phyloP scores from a whole-genome alignment of 2,113 vertebrate genomes.

The Emberiza fucata region DNA sequence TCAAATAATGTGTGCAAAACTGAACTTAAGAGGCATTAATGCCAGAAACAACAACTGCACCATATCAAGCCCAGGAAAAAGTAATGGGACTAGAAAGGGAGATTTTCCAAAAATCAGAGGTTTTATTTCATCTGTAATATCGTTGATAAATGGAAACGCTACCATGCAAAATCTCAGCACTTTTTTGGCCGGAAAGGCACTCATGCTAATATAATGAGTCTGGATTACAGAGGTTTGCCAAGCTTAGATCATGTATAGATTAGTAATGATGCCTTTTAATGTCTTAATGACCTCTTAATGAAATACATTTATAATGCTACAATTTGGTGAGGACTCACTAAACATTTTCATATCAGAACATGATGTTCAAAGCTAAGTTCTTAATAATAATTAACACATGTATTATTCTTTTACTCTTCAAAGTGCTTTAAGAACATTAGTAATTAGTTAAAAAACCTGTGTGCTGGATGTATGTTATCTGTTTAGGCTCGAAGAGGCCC shows the following conservation, averaged over 20 bases:
- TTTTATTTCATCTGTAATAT: slow-evolving; percentile 71
- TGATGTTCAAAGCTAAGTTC: slow-evolving; percentile 52
- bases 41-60: slow-evolving; percentile 71
- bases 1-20: slow-evolving; percentile 34
- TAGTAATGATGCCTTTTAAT: slow-evolving; percentile 56
- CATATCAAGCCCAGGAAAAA: slow-evolving; percentile 57
- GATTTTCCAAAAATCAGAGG: slow-evolving; percentile 59
- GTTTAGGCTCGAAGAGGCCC: slow-evolving; percentile 52
- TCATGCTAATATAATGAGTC: slow-evolving; percentile 43
- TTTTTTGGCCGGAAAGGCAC: slow-evolving; percentile 49
- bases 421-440: slow-evolving; percentile 49
- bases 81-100: slow-evolving; percentile 58
- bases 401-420: slow-evolving; percentile 37
- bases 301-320: slow-evolving; percentile 59
- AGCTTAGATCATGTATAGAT: slow-evolving; percentile 62
- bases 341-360: slow-evolving; percentile 51
- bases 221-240: slow-evolving; percentile 55
- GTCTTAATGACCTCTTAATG: slow-evolving; percentile 63
- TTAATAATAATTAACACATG: slow-evolving; percentile 61
- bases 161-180: slow-evolving; percentile 60
- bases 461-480: slow-evolving; percentile 10
- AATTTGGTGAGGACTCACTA: slow-evolving; percentile 25
- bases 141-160: slow-evolving; percentile 65
- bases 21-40: slow-evolving; percentile 48
- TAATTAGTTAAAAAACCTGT: slow-evolving; percentile 33